Percentiles rank a stretch among this genome's conserved stretches.
Evolutionary conservation across 1,140 invertebrate species (phyloP).

Genomic region (Tyrophagus putrescentiae): DNA sequence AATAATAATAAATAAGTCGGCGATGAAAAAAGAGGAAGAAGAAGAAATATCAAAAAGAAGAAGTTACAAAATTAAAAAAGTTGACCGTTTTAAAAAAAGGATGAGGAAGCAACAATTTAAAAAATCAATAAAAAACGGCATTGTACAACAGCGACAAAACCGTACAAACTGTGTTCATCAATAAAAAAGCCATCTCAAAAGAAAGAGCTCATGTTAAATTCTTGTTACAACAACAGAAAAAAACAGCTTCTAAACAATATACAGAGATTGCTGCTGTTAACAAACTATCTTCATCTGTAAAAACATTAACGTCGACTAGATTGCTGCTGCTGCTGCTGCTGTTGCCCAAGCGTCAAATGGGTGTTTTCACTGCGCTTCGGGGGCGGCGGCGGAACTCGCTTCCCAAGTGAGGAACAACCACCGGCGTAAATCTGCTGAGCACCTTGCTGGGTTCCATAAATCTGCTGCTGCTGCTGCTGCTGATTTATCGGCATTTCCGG

Average conservation of each 20-base stretch:
- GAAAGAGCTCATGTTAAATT: not conserved
- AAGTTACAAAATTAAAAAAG: too few relatives aligned
- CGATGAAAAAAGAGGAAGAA: too few relatives aligned
- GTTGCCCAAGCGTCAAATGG: conserved; percentile 40
- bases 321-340: not conserved
- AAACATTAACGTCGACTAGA: not conserved
- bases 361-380: conserved; percentile 61
- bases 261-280: not conserved
- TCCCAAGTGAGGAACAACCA: too few relatives aligned
- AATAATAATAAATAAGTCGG: too few relatives aligned
- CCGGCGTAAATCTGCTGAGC: too few relatives aligned
- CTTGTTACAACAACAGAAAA: not conserved
- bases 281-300: not conserved
- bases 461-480: conserved; percentile 9
- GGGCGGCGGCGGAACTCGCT: conserved; percentile 53
- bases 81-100: too few relatives aligned
- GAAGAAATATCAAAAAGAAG: too few relatives aligned
- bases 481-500: conserved; percentile 11
- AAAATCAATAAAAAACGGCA: too few relatives aligned
- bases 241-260: not conserved
- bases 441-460: not conserved
- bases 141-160: not conserved
- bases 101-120: too few relatives aligned
- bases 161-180: not conserved
- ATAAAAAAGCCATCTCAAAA: not conserved